Conservation (phyloP, 2,888 invertebrate species). For the Erpobdella octoculata region DNA sequence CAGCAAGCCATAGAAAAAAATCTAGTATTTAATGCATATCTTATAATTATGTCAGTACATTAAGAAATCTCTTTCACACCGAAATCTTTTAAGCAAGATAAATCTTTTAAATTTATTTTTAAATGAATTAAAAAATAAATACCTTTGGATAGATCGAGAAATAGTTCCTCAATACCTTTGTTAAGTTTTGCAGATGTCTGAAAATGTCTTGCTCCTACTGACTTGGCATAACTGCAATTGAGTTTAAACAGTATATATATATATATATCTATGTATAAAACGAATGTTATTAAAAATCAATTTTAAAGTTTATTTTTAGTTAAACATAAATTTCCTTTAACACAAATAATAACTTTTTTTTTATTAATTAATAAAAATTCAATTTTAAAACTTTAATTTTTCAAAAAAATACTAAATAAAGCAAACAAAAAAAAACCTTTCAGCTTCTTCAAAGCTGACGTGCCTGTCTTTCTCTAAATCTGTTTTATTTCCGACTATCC, state of each 20-base stretch:
- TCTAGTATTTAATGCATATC: too few species aligned
- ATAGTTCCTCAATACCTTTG: constrained; percentile 82
- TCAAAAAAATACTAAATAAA: neutral
- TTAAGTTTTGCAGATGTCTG: constrained; percentile 88
- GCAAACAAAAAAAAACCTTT: constrained; percentile 46
- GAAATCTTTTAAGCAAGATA: too few species aligned
- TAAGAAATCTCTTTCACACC: too few species aligned
- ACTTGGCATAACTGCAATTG: constrained; percentile 68
- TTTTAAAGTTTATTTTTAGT: neutral
- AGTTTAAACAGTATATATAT: neutral
- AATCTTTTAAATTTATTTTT: neutral
- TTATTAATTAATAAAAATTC: neutral
- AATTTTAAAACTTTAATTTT: too few species aligned
- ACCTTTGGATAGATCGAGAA: constrained; percentile 69
- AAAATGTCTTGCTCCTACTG: constrained; percentile 83
- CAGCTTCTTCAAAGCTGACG: constrained; percentile 75
- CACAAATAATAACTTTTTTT: too few species aligned
- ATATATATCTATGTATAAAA: neutral
- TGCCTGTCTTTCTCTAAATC: constrained; percentile 85
- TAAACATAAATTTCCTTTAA: too few species aligned
- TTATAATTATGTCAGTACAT: too few species aligned
- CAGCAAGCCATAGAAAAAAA: too few species aligned
- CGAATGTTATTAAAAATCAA: neutral
- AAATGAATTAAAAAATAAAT: neutral
- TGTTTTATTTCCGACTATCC: constrained; percentile 92